A percentile compares a stretch with the other conserved stretches of the same genome.
These are phyloP conservation scores for Cantharis flavilabris DNA, from an alignment of 2,888 invertebrate genomes.

Conservation along the genomic window DNA sequence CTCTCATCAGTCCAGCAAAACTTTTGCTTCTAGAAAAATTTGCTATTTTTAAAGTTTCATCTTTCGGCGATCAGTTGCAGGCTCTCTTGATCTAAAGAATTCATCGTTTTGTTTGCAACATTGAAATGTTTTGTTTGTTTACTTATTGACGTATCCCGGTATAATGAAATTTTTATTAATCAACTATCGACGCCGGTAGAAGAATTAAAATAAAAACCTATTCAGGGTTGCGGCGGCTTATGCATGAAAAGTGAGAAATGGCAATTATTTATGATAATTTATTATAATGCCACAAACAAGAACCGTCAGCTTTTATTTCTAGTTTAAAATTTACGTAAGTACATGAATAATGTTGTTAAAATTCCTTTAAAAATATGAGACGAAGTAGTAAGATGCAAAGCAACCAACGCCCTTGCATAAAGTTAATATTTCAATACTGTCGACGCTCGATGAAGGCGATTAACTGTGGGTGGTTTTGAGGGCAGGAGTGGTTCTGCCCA, in stretches of 20 bases:
- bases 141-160: not conserved
- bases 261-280: not conserved
- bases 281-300: not conserved
- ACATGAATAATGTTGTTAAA: constrained; percentile 3
- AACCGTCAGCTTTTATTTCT: not conserved
- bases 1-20: no score
- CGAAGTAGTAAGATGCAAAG: constrained; percentile 19
- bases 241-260: not conserved
- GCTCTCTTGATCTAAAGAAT: no score
- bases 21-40: no score
- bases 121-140: not conserved
- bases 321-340: not conserved
- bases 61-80: no score
- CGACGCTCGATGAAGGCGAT: constrained; percentile 28
- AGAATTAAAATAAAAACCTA: not conserved
- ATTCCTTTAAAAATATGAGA: constrained; percentile 18
- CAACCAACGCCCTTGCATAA: constrained; percentile 37
- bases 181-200: not conserved
- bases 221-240: not conserved
- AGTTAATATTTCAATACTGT: constrained; percentile 41
- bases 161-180: not conserved
- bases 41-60: no score
- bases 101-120: no score
- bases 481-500: constrained; percentile 29
- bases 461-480: constrained; percentile 37